Evolutionary conservation across 2,888 invertebrate species (phyloP), one percentile per base, ranked within the genome.

Genomic region (Ecliptopera silaceata): DNA sequence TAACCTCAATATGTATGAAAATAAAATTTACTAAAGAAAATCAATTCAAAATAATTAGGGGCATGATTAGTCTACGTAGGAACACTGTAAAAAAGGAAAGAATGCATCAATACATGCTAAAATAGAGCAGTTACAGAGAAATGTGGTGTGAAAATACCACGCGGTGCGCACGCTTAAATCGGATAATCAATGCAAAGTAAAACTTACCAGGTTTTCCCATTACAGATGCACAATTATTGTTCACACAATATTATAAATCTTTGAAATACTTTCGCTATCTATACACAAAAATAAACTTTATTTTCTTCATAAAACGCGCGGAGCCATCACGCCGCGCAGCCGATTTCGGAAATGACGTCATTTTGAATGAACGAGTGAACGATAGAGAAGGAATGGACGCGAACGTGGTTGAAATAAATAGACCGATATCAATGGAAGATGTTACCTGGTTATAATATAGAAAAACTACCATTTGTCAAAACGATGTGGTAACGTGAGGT

Each of bases 171-270:
- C 62, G 66, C 67, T 51, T 46, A 31, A 13, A 1, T 34, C 20
- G 44, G 45, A 13, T 32, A 20, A 51, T 20, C 38, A 13, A 5
- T 22, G 41, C 15, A 45, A 1, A 60, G 39, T 20, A 57, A 18
- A 60, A 74, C 88, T 82, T 66, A 90, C 89, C 89, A 69, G 90
- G 90, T 74, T 83, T 89, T 22, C 89, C 89, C 89, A 90, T 90
- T 62, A 54, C 49, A 44, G 56, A 56, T 48, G 53, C 69, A 71
- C 65, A 52, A 59, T 47, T 36, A 59, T 51, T 48, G 59, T 57
- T 62, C 53, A 62, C 66, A 58, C 38, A 13, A 45, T 41, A 26
- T 63, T 49, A 55, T 49, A 62, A 46, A 63, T 69, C 46, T 57
- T 58, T 46, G 34, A 62, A 15, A 56, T 66, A 51, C 59, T 66